Evolutionary conservation across 2,113 vertebrate species (phyloP), one percentile per base, ranked within the genome.

Genomic region (Cryptomyrus ogoouensis): DNA sequence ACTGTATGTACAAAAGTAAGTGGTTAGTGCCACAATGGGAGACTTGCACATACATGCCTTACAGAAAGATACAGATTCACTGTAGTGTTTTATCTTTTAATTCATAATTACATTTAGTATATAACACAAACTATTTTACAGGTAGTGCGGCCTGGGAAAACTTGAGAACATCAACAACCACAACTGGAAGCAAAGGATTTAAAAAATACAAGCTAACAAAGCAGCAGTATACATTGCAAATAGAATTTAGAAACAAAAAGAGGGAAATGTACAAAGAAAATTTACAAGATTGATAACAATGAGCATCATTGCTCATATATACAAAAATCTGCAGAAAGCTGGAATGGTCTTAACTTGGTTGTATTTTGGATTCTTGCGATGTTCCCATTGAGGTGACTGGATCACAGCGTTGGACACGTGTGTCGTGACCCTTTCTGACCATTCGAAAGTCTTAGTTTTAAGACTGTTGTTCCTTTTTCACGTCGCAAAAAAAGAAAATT

Each of bases 111-210:
- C 90, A 91, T 90, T 77, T 94, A 90, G 92, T 93, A 95, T 94
- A 94, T 94, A 95, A 96, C 95, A 92, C 91, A 94, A 92, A 90
- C 94, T 96, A 96, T 95, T 92, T 94, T 95, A 96, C 93, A 96
- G 56, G 91, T 89, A 91, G 91, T 94, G 94, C 92, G 89, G 92
- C 93, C 93, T 94, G 93, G 83, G 53, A 91, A 58, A 83, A 91
- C 2, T 58, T 77, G 77, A 92, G 46, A 90, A 90, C 91, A 89
- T 90, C 62, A 92, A 70, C 90, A 86, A 88, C 49, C 88, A 89
- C 90, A 62, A 90, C 70, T 88, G 84, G 53, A 89, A 90, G 89
- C 86, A 86, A 88, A 87, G 91, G 88, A 89, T 87, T 31, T 90
- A 85, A 92, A 89, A 93, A 92, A 90, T 89, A 90, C 91, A 88